These are phyloP conservation scores for Notothenia rossii DNA, from an alignment of 2,113 vertebrate species.

Conservation along the genomic window DNA sequence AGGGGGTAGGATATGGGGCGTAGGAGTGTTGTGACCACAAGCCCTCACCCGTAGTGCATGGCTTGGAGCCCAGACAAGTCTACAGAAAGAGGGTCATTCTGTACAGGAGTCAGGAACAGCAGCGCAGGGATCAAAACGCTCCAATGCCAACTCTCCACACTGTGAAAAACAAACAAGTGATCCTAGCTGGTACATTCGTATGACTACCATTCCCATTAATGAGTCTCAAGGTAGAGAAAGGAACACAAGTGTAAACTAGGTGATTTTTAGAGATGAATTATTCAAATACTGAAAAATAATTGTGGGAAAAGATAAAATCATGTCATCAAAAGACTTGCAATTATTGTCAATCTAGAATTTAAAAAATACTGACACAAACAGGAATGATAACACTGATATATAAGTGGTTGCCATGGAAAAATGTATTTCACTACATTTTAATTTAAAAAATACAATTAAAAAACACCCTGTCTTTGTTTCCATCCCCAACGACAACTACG, in stretches of 20 bases:
- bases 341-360: background rate
- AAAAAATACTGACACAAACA: background rate
- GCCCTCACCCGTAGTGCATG: conserved; percentile 74
- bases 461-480: conserved; percentile 40
- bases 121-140: conserved; percentile 51
- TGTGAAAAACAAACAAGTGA: conserved; percentile 73
- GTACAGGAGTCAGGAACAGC: conserved; percentile 73
- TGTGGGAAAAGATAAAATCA: background rate
- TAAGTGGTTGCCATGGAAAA: background rate
- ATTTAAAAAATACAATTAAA: background rate
- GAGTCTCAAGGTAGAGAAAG: conserved; percentile 49
- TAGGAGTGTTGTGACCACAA: conserved; percentile 68
- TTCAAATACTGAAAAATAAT: conserved; percentile 1
- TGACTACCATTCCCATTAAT: conserved; percentile 27
- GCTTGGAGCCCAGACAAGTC: conserved; percentile 74
- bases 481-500: conserved; percentile 30
- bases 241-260: background rate
- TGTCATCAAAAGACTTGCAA: background rate
- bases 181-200: conserved; percentile 49
- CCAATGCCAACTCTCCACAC: conserved; percentile 67
- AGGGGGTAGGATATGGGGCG: conserved; percentile 6
- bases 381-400: conserved; percentile 1
- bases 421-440: background rate
- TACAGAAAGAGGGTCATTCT: conserved; percentile 57
- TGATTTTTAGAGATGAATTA: conserved; percentile 11